Base-by-base conservation (phyloP, 35 echinoderm and acorn worm genomes). In the Apostichopus parvimensis region DNA sequence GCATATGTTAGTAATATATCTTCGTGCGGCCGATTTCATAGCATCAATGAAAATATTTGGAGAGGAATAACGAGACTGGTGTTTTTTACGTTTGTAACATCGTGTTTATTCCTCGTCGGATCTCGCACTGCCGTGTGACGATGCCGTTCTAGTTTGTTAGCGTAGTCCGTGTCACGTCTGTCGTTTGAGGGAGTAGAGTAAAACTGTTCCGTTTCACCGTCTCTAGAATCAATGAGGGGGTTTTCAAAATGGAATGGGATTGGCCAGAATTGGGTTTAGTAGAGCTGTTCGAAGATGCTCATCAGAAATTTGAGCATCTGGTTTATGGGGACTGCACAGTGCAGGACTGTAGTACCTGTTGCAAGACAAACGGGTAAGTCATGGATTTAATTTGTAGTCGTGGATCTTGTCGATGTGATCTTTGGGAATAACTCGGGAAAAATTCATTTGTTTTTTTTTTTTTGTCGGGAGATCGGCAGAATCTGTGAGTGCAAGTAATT, bases 301-400 rank as follows among this genome's bases (percentile, higher is more conserved):
- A 88, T 17, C 86, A 88, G 61, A 88, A 88, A 66, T 88, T 88
- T 88, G 86, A 88, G 61, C 86, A 88, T 73, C 86, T 88, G 8
- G 61, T 88, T 58, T 88, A 88, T 52, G 86, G 86, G 61, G 86
- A 88, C 62, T 88, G 86, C 54, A 52, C 86, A 2, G 68, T 73
- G 13, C 57, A 23, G 45, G 68, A 72, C 62, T 88, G 86, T 73
- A 17, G 14, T 54, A 88, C 21, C 18, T 88, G 86, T 88, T 28
- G 86, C 61, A 88, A 88, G 6, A 18, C 45, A 53, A 88, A 72
- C 21, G 86, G 86, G 86, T 88, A 88, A 88, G 86, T 84, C 13
- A 8, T 4, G 59, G 17, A 26, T 61, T 0, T 0, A 1, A 61
- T 61, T 61, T 45, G 34, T 45, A 45, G 2, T 45, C 2, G 34